Percentiles rank a stretch among this genome's conserved stretches.
phyloP scores from a whole-genome alignment of 2,797 vertebrate genomes.

The Mareca strepera region DNA sequence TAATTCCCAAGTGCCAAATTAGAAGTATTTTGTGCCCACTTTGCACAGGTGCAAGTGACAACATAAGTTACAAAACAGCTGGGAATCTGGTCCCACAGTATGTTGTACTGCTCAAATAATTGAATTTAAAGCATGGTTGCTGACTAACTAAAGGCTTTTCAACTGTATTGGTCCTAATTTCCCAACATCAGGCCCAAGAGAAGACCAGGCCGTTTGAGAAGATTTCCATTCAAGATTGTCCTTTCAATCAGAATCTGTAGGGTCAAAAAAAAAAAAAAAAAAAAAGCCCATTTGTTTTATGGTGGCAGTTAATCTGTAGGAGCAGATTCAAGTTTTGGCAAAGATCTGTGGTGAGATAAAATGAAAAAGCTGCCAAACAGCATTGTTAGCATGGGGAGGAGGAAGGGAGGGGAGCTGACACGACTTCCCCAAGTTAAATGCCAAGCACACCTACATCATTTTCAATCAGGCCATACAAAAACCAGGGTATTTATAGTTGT shows the following conservation, averaged over 20 bases:
- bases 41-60: conserved; percentile 67
- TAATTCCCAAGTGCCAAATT: conserved; percentile 64
- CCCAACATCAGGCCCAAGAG: conserved; percentile 66
- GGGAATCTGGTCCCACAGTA: conserved; percentile 52
- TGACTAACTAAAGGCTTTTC: conserved; percentile 63
- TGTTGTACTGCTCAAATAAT: conserved; percentile 52
- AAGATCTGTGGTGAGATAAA: conserved; percentile 81
- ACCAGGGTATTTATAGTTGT: conserved; percentile 74
- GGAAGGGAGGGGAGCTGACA: conserved; percentile 67
- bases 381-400: conserved; percentile 71
- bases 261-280: conserved; percentile 51
- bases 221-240: conserved; percentile 79
- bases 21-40: conserved; percentile 66
- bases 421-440: conserved; percentile 70
- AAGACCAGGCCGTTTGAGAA: conserved; percentile 69
- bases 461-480: conserved; percentile 59
- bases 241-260: conserved; percentile 69
- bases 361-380: conserved; percentile 76
- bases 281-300: conserved; percentile 81
- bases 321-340: conserved; percentile 88
- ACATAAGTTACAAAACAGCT: conserved; percentile 57
- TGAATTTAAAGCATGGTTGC: conserved; percentile 65
- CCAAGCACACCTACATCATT: conserved; percentile 73
- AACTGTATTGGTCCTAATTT: conserved; percentile 59
- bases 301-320: conserved; percentile 88